These are phyloP conservation scores for Delphinapterus leucas DNA, from an alignment of 2,113 vertebrate genomes.

Conservation along the genomic window DNA sequence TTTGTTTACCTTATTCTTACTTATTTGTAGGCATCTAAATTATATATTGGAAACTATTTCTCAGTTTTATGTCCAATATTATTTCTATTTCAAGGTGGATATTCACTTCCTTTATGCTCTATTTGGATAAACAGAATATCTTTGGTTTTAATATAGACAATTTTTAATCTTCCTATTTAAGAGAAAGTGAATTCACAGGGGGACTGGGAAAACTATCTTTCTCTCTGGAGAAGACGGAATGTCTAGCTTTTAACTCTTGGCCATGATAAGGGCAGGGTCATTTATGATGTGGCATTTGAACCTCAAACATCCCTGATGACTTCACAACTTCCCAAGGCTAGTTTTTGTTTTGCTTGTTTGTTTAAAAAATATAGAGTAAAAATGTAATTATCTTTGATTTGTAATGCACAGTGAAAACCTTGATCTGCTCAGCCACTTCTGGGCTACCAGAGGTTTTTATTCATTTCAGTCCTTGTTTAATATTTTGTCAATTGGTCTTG, in stretches of 20 bases:
- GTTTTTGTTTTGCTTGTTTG: not conserved
- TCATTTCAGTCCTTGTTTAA: not conserved
- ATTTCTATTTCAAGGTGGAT: not conserved
- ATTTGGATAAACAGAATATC: not conserved
- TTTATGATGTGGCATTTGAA: not conserved
- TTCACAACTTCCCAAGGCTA: not conserved
- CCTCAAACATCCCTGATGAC: not conserved
- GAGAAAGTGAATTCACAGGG: not conserved
- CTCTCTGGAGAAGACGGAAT: not conserved
- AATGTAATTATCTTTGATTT: not conserved
- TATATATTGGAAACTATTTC: not conserved
- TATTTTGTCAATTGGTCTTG: not conserved
- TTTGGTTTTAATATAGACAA: not conserved
- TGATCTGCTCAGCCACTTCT: not conserved
- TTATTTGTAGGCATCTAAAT: not conserved
- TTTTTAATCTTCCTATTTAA: not conserved
- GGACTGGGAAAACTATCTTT: not conserved
- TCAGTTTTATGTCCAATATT: not conserved
- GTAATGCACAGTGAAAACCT: not conserved
- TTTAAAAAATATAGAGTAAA: not conserved
- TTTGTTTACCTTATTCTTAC: not conserved
- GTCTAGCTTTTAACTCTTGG: not conserved
- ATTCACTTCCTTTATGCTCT: not conserved
- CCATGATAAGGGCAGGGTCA: not conserved
- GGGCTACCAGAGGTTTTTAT: not conserved